Conservation (phyloP, 2,888 invertebrate genomes). For the Drosophila flavopinicola region DNA sequence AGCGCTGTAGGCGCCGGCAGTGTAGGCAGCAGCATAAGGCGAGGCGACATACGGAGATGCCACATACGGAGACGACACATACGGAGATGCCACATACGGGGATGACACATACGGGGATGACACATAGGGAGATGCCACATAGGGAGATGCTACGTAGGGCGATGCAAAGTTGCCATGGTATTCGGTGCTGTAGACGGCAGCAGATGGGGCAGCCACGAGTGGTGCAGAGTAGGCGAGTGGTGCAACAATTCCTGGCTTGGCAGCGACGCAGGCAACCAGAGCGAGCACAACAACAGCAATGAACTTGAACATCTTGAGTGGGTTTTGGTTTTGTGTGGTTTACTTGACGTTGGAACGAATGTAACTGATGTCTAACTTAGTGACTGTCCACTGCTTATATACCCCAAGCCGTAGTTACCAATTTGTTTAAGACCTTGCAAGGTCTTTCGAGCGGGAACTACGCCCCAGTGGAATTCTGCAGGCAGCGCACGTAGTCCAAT, state of each 20-base stretch:
- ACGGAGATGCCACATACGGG: constrained; percentile 60
- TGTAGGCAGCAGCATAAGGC: constrained; percentile 66
- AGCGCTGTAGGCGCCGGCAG: constrained; percentile 64
- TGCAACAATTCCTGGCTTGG: constrained; percentile 81
- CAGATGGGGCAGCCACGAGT: constrained; percentile 81
- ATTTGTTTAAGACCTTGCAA: constrained; percentile 52
- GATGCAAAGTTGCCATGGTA: constrained; percentile 83
- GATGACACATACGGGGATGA: constrained; percentile 78
- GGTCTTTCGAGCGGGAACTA: constrained; percentile 7
- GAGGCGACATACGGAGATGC: constrained; percentile 54
- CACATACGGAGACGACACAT: constrained; percentile 53
- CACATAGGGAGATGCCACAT: constrained; percentile 57
- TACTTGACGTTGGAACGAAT: constrained; percentile 61
- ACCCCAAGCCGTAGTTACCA: constrained; percentile 36
- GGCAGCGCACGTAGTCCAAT: constrained; percentile 18
- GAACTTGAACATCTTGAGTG: constrained; percentile 71
- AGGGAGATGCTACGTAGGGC: constrained; percentile 77
- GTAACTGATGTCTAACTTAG: constrained; percentile 64
- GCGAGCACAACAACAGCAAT: constrained; percentile 77
- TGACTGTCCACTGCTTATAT: constrained; percentile 60
- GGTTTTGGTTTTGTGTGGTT: constrained; percentile 21
- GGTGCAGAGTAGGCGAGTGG: constrained; percentile 81
- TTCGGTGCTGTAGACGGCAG: constrained; percentile 81
- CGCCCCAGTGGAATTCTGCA: constrained; percentile 27
- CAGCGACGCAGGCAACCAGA: constrained; percentile 75